A percentile compares a stretch with the other conserved stretches of the same genome.
phyloP scores from a whole-genome alignment of 2,888 invertebrate species.

The Octonoba sinensis region DNA sequence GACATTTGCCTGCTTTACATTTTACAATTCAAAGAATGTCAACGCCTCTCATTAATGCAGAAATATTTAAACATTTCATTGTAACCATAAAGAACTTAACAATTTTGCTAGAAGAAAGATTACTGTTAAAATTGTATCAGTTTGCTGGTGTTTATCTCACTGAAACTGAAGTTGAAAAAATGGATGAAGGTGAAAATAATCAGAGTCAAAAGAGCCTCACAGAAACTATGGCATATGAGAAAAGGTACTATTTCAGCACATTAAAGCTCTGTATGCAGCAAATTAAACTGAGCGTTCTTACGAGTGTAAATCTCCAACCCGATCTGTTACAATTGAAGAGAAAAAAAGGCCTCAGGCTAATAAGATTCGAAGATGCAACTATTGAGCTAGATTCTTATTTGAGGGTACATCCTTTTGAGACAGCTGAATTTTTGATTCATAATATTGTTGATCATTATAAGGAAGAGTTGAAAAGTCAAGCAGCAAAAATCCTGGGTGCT shows the following conservation, averaged over 20 bases:
- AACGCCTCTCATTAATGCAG: constrained; percentile 81
- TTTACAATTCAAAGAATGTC: constrained; percentile 84
- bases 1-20: constrained; percentile 81
- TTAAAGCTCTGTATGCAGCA: constrained; percentile 84
- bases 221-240: constrained; percentile 55
- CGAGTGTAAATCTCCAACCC: constrained; percentile 84
- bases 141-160: constrained; percentile 73
- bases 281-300: constrained; percentile 89
- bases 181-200: constrained; percentile 81
- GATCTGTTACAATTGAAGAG: constrained; percentile 86
- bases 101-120: constrained; percentile 87
- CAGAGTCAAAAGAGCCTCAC: constrained; percentile 77
- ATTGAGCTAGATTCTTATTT: constrained; percentile 92
- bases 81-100: constrained; percentile 86
- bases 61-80: constrained; percentile 88
- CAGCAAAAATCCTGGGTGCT: constrained; percentile 93
- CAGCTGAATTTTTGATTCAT: constrained; percentile 84
- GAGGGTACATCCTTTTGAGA: constrained; percentile 91
- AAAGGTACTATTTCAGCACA: constrained; percentile 86
- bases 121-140: constrained; percentile 80
- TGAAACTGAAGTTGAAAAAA: constrained; percentile 74
- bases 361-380: constrained; percentile 96
- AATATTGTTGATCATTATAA: constrained; percentile 89
- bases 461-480: constrained; percentile 93
- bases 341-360: constrained; percentile 86